Evolutionary conservation across 2,888 invertebrate genomes (phyloP).

Genomic region (Pasiphila rectangulata): DNA sequence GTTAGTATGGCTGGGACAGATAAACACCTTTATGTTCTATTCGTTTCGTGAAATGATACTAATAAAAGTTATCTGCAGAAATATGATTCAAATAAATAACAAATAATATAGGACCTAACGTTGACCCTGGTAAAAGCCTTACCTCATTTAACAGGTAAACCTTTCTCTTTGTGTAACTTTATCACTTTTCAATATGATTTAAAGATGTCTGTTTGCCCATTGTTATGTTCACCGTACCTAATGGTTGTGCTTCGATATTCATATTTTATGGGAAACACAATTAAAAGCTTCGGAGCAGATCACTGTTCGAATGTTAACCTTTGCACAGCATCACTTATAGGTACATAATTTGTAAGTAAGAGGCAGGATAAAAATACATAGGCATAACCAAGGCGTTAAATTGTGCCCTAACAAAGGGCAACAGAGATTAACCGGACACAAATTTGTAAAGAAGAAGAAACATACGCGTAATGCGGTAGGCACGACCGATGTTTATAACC

Average conservation of each 20-base stretch:
- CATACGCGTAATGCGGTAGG: conserved; percentile 54
- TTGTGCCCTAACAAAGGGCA: conserved; percentile 1
- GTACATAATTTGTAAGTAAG: not conserved
- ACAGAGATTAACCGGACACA: conserved; percentile 13
- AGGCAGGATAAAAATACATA: not conserved
- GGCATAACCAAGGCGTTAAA: not conserved
- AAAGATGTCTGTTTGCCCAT: too few species aligned
- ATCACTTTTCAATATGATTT: too few species aligned
- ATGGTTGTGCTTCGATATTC: too few species aligned
- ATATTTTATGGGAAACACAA: not conserved
- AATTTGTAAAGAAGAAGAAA: conserved; percentile 44
- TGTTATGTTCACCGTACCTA: too few species aligned
- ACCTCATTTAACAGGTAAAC: not conserved
- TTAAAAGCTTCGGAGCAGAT: not conserved
- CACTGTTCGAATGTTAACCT: not conserved
- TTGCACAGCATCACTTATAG: not conserved
- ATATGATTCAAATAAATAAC: not conserved
- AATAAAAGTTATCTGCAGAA: not conserved
- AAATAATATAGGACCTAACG: not conserved
- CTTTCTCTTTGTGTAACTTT: not conserved
- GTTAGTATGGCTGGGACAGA: conserved; percentile 4
- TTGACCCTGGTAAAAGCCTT: not conserved
- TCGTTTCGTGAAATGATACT: not conserved
- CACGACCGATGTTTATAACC: conserved; percentile 46
- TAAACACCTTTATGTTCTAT: not conserved